These are phyloP conservation scores for Drosophila arizonae DNA, from an alignment of 1,140 invertebrate genomes.

Conservation along the genomic window DNA sequence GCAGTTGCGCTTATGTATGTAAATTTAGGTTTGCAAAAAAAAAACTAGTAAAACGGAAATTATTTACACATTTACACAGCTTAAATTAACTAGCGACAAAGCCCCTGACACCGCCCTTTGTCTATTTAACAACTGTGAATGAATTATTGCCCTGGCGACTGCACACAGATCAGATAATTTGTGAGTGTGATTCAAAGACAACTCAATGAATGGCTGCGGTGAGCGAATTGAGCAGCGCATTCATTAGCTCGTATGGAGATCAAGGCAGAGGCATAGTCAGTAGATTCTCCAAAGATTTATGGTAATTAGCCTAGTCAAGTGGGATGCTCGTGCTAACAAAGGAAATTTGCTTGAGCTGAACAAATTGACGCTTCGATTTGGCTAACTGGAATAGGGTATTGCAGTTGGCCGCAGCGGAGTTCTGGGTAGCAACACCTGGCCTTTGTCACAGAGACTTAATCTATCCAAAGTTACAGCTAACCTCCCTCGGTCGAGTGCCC, in stretches of 20 bases:
- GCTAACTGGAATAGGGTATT: not conserved
- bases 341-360: not conserved
- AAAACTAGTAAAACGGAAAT: conserved; percentile 67
- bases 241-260: conserved; percentile 12
- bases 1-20: conserved; percentile 33
- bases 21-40: conserved; percentile 45
- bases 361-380: not conserved
- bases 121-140: conserved; percentile 23
- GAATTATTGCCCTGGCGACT: conserved; percentile 36
- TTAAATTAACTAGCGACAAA: conserved; percentile 59
- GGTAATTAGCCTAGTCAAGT: not conserved
- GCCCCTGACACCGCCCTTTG: not conserved
- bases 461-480: not conserved
- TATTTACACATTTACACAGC: conserved; percentile 77
- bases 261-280: conserved; percentile 1
- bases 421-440: not conserved
- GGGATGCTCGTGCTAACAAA: not conserved
- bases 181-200: conserved; percentile 43
- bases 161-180: conserved; percentile 41
- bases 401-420: not conserved
- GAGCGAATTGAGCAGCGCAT: conserved; percentile 35
- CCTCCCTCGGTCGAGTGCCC: conserved; percentile 9
- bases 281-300: too few relatives aligned
- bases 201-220: conserved; percentile 33
- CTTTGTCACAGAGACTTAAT: not conserved